Percentiles rank a stretch among this genome's conserved stretches.
Evolutionary conservation across 1,140 invertebrate species (phyloP).

Genomic region (Scaptomyza pallida): DNA sequence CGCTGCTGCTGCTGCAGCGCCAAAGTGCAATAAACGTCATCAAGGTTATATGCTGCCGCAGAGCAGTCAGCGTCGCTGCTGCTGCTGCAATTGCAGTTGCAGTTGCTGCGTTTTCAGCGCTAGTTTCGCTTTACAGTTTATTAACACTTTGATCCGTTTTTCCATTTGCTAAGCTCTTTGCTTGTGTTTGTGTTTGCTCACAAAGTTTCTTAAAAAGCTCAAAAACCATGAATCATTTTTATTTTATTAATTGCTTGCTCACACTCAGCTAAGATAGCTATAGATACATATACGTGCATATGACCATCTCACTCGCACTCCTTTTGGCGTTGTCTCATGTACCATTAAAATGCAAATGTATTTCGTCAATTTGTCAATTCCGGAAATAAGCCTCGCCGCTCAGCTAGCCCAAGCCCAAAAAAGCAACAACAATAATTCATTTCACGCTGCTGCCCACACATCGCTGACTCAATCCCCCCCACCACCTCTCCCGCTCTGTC

Average conservation of each 20-base stretch:
- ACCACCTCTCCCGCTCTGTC: background rate
- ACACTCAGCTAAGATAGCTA: slow-evolving; percentile 24
- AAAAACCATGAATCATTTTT: slow-evolving; percentile 44
- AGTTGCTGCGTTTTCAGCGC: slow-evolving; percentile 23
- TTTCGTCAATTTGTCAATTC: slow-evolving; percentile 64
- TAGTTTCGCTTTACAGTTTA: slow-evolving; percentile 48
- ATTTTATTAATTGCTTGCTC: slow-evolving; percentile 34
- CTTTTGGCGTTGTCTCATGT: slow-evolving; percentile 1
- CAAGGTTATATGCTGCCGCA: slow-evolving; percentile 64
- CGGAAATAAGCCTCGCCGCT: slow-evolving; percentile 57
- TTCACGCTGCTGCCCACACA: slow-evolving; percentile 49
- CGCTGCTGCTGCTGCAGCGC: slow-evolving; percentile 36
- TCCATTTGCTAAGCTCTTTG: slow-evolving; percentile 33
- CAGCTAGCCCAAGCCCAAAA: slow-evolving; percentile 45
- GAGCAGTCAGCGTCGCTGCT: slow-evolving; percentile 26
- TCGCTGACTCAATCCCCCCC: slow-evolving; percentile 12
- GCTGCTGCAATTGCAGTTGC: slow-evolving; percentile 25
- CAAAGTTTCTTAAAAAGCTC: slow-evolving; percentile 21
- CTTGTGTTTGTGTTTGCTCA: slow-evolving; percentile 26
- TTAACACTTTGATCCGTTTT: slow-evolving; percentile 53
- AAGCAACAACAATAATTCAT: slow-evolving; percentile 44
- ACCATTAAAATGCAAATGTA: slow-evolving; percentile 48
- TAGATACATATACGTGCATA: slow-evolving; percentile 16
- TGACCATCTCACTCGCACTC: slow-evolving; percentile 25
- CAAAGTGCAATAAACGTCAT: slow-evolving; percentile 79